Evolutionary conservation across 2,113 vertebrate species (phyloP).

Genomic region (Pseudorasbora parva): DNA sequence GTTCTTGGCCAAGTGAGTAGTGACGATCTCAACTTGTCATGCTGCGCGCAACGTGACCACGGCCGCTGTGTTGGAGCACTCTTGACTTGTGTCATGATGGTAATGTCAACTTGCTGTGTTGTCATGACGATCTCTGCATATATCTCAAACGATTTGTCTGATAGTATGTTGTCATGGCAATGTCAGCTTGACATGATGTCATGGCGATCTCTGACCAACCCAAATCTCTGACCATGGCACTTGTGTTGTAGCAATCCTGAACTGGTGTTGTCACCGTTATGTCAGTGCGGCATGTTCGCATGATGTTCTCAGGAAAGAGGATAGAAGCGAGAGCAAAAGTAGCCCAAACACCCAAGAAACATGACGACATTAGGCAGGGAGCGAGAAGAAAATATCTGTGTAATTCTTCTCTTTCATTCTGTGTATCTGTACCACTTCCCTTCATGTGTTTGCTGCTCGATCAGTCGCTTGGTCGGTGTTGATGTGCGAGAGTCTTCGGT

Average conservation of each 20-base stretch:
- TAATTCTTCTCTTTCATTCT: constrained; percentile 43
- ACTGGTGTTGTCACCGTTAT: constrained; percentile 61
- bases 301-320: constrained; percentile 70
- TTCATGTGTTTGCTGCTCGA: constrained; percentile 68
- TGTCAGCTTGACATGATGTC: constrained; percentile 36
- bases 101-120: constrained; percentile 62
- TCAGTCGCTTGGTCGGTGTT: constrained; percentile 59
- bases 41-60: constrained; percentile 44
- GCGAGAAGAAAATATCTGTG: constrained; percentile 59
- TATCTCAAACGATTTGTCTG: constrained; percentile 18
- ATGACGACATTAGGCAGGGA: constrained; percentile 59
- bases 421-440: constrained; percentile 59
- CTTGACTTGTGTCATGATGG: constrained; percentile 44
- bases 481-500: constrained; percentile 69
- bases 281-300: constrained; percentile 66
- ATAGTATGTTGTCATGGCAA: constrained; percentile 45
- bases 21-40: constrained; percentile 36
- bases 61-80: constrained; percentile 20
- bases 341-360: constrained; percentile 58
- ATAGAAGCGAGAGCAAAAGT: constrained; percentile 49
- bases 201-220: constrained; percentile 43
- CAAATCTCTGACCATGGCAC: constrained; percentile 32
- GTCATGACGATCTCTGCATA: constrained; percentile 43
- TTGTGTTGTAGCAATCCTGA: constrained; percentile 44
- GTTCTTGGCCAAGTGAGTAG: constrained; percentile 35